Base-by-base conservation (phyloP, 1,140 invertebrate genomes). In the Bemisia tabaci region DNA sequence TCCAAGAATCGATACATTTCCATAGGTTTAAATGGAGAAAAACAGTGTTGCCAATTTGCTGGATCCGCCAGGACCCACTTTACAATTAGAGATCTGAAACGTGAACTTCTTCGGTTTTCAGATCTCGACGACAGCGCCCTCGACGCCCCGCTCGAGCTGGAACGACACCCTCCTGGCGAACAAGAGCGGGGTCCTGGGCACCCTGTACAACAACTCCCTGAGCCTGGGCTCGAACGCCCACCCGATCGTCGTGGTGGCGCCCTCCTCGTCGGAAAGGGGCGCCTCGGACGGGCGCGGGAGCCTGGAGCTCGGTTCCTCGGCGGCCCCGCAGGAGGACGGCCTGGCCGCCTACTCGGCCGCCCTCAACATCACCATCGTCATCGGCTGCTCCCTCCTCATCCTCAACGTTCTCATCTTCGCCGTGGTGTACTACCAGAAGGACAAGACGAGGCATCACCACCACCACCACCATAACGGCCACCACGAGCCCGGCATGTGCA, bases 341-440 rank as follows among this genome's bases (percentile, higher is more conserved):
- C 92, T 92, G 70, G 88, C 89, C 0, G 88, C 89, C 0, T 94
- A 93, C 73, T 91, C 89, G 0, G 94, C 92, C 0, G 91, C 91
- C 0, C 76, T 95, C 9, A 91, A 89, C 74, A 89, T 96, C 0
- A 95, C 92, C 1, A 92, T 97, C 70, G 92, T 92, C n/a, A 94
- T 97, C 65, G 94, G 94, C 0, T 93, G 91, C 73, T 90, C 89
- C 0, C 77, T 95, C 22, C 68, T 73, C 9, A 68, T 74, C 25
- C 80, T 97, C 1, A 97, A 97, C 74, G 88, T 96, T 0, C 80
- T 97, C 21, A 94, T 97, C 71, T 96, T 96, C 74, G 92, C 92
- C 25, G 93, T 92, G 1, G 91, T 96, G 0, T 96, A 95, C 72
- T 95, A 95, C 75, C 92, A 95, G 74, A 81, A 92, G 22, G 91